These are phyloP conservation scores for Nannobrachium achirus DNA, from an alignment of 2,113 vertebrate species.

Conservation along the genomic window DNA sequence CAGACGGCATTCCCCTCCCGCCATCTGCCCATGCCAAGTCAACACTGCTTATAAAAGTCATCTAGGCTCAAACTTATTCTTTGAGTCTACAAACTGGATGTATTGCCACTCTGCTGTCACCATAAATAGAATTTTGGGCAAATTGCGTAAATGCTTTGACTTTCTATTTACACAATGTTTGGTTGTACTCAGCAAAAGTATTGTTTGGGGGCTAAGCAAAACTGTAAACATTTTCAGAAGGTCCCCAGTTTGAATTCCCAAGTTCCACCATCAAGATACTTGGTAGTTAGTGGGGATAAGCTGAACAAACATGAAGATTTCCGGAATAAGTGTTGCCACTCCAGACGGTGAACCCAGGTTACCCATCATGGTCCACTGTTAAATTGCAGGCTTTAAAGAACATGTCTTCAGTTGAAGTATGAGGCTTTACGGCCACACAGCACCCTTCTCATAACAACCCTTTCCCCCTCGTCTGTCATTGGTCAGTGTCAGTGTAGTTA, in stretches of 20 bases:
- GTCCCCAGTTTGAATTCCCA: conserved; percentile 20
- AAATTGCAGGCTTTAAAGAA: conserved; percentile 24
- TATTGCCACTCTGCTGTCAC: not conserved
- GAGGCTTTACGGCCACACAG: conserved; percentile 14
- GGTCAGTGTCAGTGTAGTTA: conserved; percentile 55
- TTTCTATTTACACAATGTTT: too few relatives aligned
- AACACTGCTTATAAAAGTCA: conserved; percentile 46
- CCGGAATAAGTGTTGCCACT: too few relatives aligned
- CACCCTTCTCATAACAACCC: conserved; percentile 28
- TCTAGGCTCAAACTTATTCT: conserved; percentile 19
- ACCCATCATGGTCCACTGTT: not conserved
- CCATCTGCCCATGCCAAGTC: conserved; percentile 50
- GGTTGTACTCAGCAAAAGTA: conserved; percentile 4
- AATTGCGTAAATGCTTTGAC: too few relatives aligned
- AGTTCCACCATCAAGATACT: conserved; percentile 10
- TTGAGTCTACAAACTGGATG: not conserved
- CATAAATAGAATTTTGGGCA: not conserved
- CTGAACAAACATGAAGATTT: too few relatives aligned
- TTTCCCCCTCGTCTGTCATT: conserved; percentile 50
- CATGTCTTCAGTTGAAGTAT: conserved; percentile 48
- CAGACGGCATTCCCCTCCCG: conserved; percentile 62
- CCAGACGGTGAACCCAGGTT: not conserved
- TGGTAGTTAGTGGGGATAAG: not conserved
- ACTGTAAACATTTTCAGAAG: not conserved
- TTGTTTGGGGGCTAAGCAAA: not conserved